Evolutionary conservation across 2,888 invertebrate species (phyloP), one percentile per base, ranked within the genome.

Genomic region (Cosmia trapezina): DNA sequence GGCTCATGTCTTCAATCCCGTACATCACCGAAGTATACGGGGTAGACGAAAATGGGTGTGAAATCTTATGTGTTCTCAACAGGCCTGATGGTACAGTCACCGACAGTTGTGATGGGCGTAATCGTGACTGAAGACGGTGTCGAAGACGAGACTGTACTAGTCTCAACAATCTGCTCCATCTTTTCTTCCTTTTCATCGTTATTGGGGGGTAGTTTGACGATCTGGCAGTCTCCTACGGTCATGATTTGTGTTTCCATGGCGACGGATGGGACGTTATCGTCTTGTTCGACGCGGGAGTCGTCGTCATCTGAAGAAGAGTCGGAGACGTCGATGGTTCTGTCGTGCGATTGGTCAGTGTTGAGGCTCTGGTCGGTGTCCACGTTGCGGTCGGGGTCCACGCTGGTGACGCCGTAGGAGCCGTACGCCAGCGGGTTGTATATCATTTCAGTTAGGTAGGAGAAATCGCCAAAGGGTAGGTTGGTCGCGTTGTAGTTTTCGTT

Each of bases 401-500:
- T 90, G 63, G 92, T 88, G 45, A 92, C 92, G 9, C 93, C 93
- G 89, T 93, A 95, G 0, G 73, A 28, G 51, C 91, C 89, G 88
- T 92, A 96, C 0, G 94, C 93, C 14, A 94, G 86, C 4, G 95
- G 95, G 90, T 95, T 95, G 91, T 94, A 95, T 83, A 96, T 95
- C 93, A 96, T 96, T 76, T 96, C 96, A 0, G 96, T 96, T 37
- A 96, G 90, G 90, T 96, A 96, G 1, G 96, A 95, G 90, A 96
- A 96, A 85, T 96, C 96, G 83, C 96, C 96, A 91, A 96, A 96
- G 0, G 96, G 96, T 12, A 96, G 92, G 85, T 96, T 96, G 12
- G 95, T 95, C n/a, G 95, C 96, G 84, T 96, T 96, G 92, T 96
- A 96, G 91, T 96, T 96, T 83, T 96, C 96, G 89, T 96, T 96